These are phyloP conservation scores for Hippocampus mohnikei DNA, from an alignment of 2,113 vertebrate species.

Conservation along the genomic window DNA sequence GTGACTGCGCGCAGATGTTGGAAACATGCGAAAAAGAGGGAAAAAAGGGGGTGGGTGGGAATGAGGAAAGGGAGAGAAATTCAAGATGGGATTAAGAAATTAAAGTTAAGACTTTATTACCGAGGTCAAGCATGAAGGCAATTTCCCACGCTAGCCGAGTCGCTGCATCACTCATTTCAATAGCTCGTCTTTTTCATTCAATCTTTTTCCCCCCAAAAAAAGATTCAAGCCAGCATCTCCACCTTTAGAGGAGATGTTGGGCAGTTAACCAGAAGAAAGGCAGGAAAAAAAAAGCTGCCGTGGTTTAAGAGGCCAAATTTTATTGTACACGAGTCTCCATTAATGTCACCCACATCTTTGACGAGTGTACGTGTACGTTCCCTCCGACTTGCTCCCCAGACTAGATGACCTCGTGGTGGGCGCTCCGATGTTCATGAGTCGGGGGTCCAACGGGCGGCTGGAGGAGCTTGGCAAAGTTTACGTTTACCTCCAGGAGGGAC, in stretches of 20 bases:
- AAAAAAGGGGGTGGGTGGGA: not conserved
- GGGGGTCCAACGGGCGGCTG: constrained; percentile 73
- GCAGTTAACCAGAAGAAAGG: no score
- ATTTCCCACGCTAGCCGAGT: not conserved
- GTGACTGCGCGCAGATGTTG: constrained; percentile 16
- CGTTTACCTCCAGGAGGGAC: constrained; percentile 76
- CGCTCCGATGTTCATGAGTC: constrained; percentile 84
- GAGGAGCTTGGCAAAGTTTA: constrained; percentile 88
- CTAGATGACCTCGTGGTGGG: constrained; percentile 84
- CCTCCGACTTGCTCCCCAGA: constrained; percentile 42
- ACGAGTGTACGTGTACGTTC: not conserved
- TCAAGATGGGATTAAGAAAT: not conserved
- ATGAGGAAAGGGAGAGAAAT: not conserved
- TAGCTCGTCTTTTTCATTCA: not conserved
- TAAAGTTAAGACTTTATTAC: constrained; percentile 4
- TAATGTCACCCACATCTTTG: not conserved
- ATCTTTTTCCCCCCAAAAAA: no score
- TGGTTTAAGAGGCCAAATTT: no score
- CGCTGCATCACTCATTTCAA: not conserved
- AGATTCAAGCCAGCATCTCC: no score
- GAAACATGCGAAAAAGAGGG: not conserved
- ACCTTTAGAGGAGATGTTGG: no score
- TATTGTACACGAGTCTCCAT: no score
- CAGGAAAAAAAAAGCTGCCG: no score
- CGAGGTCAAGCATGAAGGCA: not conserved